Base-by-base conservation (phyloP, 2,113 vertebrate genomes). In the Calyptommatus sinebrachiatus region DNA sequence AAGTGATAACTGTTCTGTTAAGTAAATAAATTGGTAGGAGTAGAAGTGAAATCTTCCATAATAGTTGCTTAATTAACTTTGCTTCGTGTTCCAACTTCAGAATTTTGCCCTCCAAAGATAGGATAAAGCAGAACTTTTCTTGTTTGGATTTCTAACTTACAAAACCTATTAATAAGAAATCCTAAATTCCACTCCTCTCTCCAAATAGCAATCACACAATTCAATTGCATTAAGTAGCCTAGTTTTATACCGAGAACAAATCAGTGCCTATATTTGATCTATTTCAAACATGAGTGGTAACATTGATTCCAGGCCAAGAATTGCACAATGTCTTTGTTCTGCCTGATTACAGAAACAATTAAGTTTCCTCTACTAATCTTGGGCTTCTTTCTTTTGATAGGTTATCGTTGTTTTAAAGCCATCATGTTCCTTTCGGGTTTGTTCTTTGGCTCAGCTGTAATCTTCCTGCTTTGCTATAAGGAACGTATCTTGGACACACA, bases 351-450 rank as follows among this genome's bases (percentile, higher is more conserved):
- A 20, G 10, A 68, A 69, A 29, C 24, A 35, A 11, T 66, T 46
- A 12, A 31, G 1, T 73, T 11, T 20, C 31, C 21, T 50, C 48
- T 26, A 48, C 67, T 79, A 61, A 84, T 74, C 86, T 84, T 53
- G 62, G 10, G 72, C 81, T 79, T 77, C 78, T 2, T 3, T 5
- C 50, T 9, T 11, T 28, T 18, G 14, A 0, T 66, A 97, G 97
- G 97, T 77, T 97, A 97, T 83, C 94, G 96, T 88, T 98, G 97
- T 89, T 97, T 97, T 94, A 97, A 97, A 89, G 97, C 97, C 22
- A 94, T 97, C 84, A 96, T 97, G 96, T 98, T 98, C 92, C 95
- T 98, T 57, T 97, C 96, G 0, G 96, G 97, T 28, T 95, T 98
- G 86, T 95, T 98, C 88, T 96, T 97, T 1, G 96, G 97, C 87